Percentiles rank a stretch among this genome's conserved stretches.
Conservation (phyloP, 2,888 invertebrate genomes). For the Salpingus planirostris region DNA sequence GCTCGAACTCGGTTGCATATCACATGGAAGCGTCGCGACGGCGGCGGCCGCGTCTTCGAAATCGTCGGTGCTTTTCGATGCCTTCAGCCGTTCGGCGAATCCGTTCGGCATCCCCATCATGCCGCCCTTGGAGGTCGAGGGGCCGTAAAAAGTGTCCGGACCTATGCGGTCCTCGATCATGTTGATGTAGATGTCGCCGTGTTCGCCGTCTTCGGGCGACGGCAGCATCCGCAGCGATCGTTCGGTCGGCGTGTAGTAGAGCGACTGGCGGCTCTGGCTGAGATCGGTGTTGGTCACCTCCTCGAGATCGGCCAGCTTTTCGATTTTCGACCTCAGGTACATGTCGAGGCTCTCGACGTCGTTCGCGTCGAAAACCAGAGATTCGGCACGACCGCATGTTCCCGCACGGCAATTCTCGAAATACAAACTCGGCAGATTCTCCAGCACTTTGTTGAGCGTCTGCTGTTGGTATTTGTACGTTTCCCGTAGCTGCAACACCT, state of each 20-base stretch:
- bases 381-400: constrained; percentile 68
- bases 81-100: constrained; percentile 27
- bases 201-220: constrained; percentile 21
- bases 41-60: background rate
- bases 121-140: constrained; percentile 36
- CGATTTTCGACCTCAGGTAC: constrained; percentile 60
- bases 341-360: constrained; percentile 57
- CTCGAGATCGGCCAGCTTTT: constrained; percentile 49
- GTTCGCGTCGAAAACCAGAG: constrained; percentile 57
- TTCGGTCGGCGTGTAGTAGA: constrained; percentile 78
- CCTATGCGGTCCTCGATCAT: constrained; percentile 47
- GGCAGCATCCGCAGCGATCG: constrained; percentile 47
- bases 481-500: constrained; percentile 79
- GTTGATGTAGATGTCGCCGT: constrained; percentile 57
- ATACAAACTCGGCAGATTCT: constrained; percentile 83
- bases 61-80: constrained; percentile 40
- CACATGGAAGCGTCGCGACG: constrained; percentile 15
- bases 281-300: constrained; percentile 44
- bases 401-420: constrained; percentile 89
- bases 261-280: constrained; percentile 57
- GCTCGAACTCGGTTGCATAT: constrained; percentile 41
- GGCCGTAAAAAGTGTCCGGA: constrained; percentile 32
- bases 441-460: constrained; percentile 85
- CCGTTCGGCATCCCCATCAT: too few species aligned
- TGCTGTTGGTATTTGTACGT: constrained; percentile 95